phyloP scores from a whole-genome alignment of 2,113 vertebrate genomes.

The Electrona antarctica region DNA sequence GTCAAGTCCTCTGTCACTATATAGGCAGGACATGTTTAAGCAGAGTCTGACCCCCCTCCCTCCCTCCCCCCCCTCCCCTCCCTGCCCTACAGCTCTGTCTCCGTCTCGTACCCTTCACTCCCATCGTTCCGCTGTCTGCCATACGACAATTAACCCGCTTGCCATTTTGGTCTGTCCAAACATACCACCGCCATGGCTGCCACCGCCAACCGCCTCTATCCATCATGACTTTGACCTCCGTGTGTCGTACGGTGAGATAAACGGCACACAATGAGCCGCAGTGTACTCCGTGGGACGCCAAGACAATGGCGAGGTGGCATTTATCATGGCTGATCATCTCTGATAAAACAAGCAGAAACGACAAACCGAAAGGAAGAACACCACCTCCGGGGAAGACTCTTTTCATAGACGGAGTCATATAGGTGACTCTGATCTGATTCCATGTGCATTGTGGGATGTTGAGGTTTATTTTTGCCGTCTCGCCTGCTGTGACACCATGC shows the following conservation, averaged over 20 bases:
- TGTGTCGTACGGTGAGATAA: background rate
- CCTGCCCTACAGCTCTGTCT: constrained; percentile 1
- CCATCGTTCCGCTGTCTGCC: constrained; percentile 64
- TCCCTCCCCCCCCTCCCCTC: too few relatives aligned
- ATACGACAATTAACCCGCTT: constrained; percentile 49
- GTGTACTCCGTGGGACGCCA: constrained; percentile 26
- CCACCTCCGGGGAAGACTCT: constrained; percentile 1
- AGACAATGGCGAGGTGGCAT: background rate
- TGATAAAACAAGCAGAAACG: constrained; percentile 9
- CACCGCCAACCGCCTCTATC: background rate
- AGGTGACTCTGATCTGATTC: constrained; percentile 16
- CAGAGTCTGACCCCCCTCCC: background rate
- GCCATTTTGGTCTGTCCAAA: constrained; percentile 25
- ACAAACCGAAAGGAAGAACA: too few relatives aligned
- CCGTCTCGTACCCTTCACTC: constrained; percentile 18
- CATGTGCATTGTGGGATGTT: background rate
- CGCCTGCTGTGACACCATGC: background rate
- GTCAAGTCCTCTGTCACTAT: constrained; percentile 43
- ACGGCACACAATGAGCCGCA: constrained; percentile 14
- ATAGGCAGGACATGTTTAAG: constrained; percentile 12
- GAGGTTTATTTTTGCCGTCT: background rate
- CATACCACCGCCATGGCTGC: background rate
- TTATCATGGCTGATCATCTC: constrained; percentile 30
- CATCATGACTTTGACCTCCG: background rate
- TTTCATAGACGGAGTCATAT: background rate